A percentile compares a stretch with the other conserved stretches of the same genome.
Evolutionary conservation across 1,140 invertebrate species (phyloP).

Genomic region (Odontomachus brunneus): DNA sequence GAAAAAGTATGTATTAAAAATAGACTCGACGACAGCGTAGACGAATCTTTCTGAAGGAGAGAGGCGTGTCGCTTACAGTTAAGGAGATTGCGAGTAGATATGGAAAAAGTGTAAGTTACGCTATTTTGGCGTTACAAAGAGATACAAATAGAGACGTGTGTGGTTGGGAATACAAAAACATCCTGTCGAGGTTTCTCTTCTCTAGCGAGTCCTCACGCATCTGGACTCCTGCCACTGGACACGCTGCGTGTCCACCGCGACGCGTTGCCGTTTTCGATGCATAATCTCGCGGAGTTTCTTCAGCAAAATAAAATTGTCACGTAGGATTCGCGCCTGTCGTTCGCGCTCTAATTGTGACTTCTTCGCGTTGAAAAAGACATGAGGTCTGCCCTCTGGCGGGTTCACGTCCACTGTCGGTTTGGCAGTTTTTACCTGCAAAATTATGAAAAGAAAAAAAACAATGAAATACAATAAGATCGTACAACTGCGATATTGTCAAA

Average conservation of each 20-base stretch:
- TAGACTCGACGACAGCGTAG: no score
- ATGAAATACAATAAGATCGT: constrained; percentile 1
- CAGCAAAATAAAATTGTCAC: constrained; percentile 82
- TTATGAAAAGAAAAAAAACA: neutral
- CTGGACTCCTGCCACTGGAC: constrained; percentile 74
- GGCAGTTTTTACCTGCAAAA: constrained; percentile 77
- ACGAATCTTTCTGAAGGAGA: no score
- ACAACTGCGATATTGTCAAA: neutral
- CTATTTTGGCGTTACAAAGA: no score
- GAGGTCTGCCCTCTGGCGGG: constrained; percentile 77
- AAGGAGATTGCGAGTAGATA: no score
- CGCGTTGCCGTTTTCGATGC: constrained; percentile 74
- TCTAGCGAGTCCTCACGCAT: constrained; percentile 78
- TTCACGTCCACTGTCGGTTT: constrained; percentile 80
- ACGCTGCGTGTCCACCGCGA: constrained; percentile 64
- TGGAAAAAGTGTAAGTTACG: no score
- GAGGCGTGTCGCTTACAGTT: no score
- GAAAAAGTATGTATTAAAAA: no score
- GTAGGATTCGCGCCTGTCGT: constrained; percentile 79
- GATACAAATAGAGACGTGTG: no score
- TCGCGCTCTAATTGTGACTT: constrained; percentile 81
- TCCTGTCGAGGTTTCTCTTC: neutral
- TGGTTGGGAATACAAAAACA: no score
- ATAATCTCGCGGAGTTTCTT: constrained; percentile 81
- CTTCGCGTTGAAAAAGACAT: constrained; percentile 80